Evolutionary conservation across 1,140 invertebrate genomes (phyloP), one percentile per base, ranked within the genome.

Genomic region (Aradophagus sp.): DNA sequence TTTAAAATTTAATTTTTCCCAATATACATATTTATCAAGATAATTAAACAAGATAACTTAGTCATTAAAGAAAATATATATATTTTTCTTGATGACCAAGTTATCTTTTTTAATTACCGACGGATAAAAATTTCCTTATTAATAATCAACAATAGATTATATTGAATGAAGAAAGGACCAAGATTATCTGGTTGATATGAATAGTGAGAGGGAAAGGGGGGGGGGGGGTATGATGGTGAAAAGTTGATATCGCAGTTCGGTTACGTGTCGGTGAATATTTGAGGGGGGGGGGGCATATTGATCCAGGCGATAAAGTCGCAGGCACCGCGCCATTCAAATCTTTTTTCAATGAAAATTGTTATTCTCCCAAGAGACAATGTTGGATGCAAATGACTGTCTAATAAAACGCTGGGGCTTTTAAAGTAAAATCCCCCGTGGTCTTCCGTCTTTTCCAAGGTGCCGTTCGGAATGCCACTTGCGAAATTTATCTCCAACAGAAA

Each of bases 81-180:
- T n/a, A n/a, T n/a, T n/a, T n/a, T n/a, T n/a, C n/a, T n/a, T n/a
- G n/a, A n/a, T n/a, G n/a, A n/a, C n/a, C n/a, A n/a, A n/a, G n/a
- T n/a, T n/a, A n/a, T n/a, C n/a, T n/a, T n/a, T n/a, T n/a, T n/a
- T n/a, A n/a, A n/a, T n/a, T n/a, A n/a, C n/a, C n/a, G n/a, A 82
- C 82, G 82, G 81, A 81, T 78, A 71, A 81, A 58, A 66, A 70
- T 71, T 74, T 68, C 35, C 44, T 63, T 53, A 68, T 42, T 58
- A 50, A 74, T 73, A 52, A 45, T 41, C 59, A 59, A 58, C 63
- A 74, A 74, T 66, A 62, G 67, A 67, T 70, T 70, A 74, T 71
- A 52, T 66, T 41, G 59, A 68, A 66, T 61, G 65, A 62, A 73
- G 63, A 58, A 55, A 65, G 62, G 48, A 50, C 41, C 19, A 31